Evolutionary conservation across 2,888 invertebrate genomes (phyloP).

Genomic region (Steinernema carpocapsae): DNA sequence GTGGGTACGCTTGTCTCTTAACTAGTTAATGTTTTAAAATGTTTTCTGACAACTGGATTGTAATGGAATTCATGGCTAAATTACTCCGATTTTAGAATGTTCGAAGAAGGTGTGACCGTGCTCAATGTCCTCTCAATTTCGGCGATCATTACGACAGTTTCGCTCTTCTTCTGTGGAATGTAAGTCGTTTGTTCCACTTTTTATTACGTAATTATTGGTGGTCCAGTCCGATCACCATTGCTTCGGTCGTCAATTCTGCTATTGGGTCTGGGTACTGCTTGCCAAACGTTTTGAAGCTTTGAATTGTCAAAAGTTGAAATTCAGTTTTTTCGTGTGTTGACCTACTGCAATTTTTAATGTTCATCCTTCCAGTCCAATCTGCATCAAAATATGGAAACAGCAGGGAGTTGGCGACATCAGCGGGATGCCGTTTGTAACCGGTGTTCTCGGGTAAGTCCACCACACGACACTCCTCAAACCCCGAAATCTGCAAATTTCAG

Average conservation of each 20-base stretch:
- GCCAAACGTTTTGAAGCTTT: too few relatives aligned
- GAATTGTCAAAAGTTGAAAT: background rate
- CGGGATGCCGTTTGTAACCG: conserved; percentile 65
- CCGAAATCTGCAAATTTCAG: conserved; percentile 73
- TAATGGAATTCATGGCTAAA: too few relatives aligned
- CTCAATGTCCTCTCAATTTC: conserved; percentile 59
- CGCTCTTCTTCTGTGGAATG: conserved; percentile 85
- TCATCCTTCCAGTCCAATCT: conserved; percentile 58
- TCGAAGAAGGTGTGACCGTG: conserved; percentile 49
- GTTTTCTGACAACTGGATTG: too few relatives aligned
- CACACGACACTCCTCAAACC: too few relatives aligned
- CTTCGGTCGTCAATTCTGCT: too few relatives aligned
- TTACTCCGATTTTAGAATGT: conserved; percentile 45
- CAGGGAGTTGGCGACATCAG: conserved; percentile 59
- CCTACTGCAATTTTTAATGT: conserved; percentile 22
- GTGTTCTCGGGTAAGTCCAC: conserved; percentile 56
- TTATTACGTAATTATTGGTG: background rate
- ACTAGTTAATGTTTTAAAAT: too few relatives aligned
- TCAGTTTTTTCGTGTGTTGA: background rate
- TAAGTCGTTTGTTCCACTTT: conserved; percentile 73
- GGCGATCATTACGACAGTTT: conserved; percentile 80
- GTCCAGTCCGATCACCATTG: background rate
- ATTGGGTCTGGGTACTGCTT: too few relatives aligned
- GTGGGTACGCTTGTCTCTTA: too few relatives aligned
- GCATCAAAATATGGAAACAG: conserved; percentile 54